Conservation (phyloP, 2,797 vertebrate genomes). For the Amazona finschi region DNA sequence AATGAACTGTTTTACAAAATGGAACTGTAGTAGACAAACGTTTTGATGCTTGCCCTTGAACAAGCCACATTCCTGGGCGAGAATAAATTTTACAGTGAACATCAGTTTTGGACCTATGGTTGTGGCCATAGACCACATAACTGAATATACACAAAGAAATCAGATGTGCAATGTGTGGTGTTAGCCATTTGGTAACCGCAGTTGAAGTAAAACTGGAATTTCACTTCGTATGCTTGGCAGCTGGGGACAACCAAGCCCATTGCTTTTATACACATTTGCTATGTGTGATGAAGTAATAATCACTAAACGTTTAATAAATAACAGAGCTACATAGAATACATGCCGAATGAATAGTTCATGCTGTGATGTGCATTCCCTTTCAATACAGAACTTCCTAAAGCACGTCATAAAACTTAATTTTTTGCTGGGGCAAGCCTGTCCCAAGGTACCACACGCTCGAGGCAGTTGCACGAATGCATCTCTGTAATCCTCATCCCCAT, state of each 20-base stretch:
- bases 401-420: neutral
- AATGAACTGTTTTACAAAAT: neutral
- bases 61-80: neutral
- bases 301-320: neutral
- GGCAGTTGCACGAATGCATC: fast-evolving
- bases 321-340: neutral
- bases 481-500: neutral
- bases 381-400: neutral
- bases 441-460: fast-evolving
- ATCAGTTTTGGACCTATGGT: neutral
- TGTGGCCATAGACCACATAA: neutral
- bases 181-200: neutral
- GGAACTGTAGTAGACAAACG: fast-evolving
- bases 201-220: neutral
- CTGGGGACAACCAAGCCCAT: neutral
- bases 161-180: neutral
- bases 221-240: neutral
- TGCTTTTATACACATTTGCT: neutral
- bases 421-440: neutral
- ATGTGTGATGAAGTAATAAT: neutral
- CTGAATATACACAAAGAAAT: neutral
- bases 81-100: neutral
- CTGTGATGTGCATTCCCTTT: neutral
- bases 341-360: neutral
- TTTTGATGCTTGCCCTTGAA: neutral